Evolutionary conservation across 2,113 vertebrate genomes (phyloP), one percentile per base, ranked within the genome.

Genomic region (Plectropomus leopardus): DNA sequence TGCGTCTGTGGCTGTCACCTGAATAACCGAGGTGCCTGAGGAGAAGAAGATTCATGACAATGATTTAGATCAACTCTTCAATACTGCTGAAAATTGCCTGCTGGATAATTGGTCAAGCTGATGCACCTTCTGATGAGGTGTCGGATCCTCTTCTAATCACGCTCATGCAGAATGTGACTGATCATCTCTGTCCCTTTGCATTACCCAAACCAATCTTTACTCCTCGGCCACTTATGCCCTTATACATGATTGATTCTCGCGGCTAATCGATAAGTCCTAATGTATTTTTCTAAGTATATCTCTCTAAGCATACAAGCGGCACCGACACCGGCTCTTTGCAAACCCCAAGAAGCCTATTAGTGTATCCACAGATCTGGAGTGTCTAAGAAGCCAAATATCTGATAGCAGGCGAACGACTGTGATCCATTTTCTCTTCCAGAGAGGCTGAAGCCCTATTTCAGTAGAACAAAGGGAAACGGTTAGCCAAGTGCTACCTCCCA

Each of bases 1-100:
- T 0, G 97, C 97, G 78, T 99, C 97, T 0, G 92, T 96, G 51
- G 97, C 97, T 0, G 96, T 97, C 85, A 99, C 97, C 94, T 98
- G 97, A 66, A 98, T 96, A 68, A 99, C 97, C 17, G 96, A 96
- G 32, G 97, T 96, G 76, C 97, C 97, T 99, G 95, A 3, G 19
- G 93, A n/a, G n/a, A 13, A 7, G 14, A 78, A 70, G 60, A 88
- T 82, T 77, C 65, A 84, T 60, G 84, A 80, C 70, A 76, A 69
- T 68, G 73, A 82, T 78, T 91, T 69, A 80, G 78, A 90, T 90
- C 82, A 82, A 76, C 72, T 84, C 83, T 54, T 79, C 78, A 55
- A 73, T 82, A 75, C 53, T 10, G 75, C 76, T 75, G 75, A 79
- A 90, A 72, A 76, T 51, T 51, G 72, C 67, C 72, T 45, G 78